Base-by-base conservation (phyloP, 2,888 invertebrate genomes). In the Nemapogon koenigi region DNA sequence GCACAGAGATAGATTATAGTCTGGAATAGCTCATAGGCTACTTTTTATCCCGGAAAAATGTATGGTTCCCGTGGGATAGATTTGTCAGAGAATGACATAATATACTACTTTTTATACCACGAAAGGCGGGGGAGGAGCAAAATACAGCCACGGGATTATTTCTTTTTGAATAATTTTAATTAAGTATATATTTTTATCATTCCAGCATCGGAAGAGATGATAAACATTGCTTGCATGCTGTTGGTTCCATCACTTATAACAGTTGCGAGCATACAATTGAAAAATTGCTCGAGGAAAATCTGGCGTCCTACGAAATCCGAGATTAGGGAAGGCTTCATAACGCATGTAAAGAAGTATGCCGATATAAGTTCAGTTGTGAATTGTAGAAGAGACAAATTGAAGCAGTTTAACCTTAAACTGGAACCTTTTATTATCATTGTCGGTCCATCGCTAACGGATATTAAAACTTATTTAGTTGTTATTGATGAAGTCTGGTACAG, bases 231-330 rank as follows among this genome's bases (percentile, higher is more conserved):
- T 15, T 13, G 14, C 13, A 10, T 30, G 11, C 16, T 30, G 14
- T 10, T 30, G 14, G 16, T 30, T 16, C 30, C 30, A 15, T 30
- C 30, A 16, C 16, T 30, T 10, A 15, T 30, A 15, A 14, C 30
- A 11, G 30, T 30, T 10, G 10, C 30, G 13, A 30, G 15, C 13
- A 16, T 30, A 30, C 10, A 10, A 30, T 30, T 30, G 16, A 30
- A 30, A 30, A 11, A 30, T 15, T 13, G 14, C 6, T 10, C 13
- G 30, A 11, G 16, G 16, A 30, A 30, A 30, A 10, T 15, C 14
- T 30, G 30, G 30, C 13, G 30, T 15, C 30, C 30, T 30, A 15
- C 30, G 16, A 30, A 30, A 16, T 11, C 11, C 10, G 30, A 30
- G 16, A 16, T 30, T 10, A 11, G 30, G 10, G 30, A 30, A 10